A percentile compares a stretch with the other conserved stretches of the same genome.
These are phyloP conservation scores for Etheostoma spectabile DNA, from an alignment of 2,113 vertebrate genomes.

Conservation along the genomic window DNA sequence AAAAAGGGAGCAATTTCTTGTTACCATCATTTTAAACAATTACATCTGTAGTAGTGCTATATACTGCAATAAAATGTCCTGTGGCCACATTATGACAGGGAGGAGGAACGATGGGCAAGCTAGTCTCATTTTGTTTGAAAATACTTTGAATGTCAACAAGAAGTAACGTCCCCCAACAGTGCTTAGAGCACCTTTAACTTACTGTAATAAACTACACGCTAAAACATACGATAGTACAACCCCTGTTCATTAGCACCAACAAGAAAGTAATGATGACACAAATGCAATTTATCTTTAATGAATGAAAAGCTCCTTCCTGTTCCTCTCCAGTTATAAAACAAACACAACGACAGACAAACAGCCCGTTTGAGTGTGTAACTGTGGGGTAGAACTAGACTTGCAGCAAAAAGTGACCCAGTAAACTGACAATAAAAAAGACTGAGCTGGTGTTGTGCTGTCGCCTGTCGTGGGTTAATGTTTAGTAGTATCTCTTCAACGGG, in stretches of 20 bases:
- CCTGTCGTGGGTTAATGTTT: constrained; percentile 45
- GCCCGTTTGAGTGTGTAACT: neutral
- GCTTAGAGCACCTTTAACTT: neutral
- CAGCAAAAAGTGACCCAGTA: neutral
- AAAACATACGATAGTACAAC: neutral
- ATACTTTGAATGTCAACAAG: no score
- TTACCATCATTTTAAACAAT: neutral
- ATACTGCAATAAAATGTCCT: neutral
- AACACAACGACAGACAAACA: neutral
- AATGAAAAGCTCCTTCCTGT: neutral
- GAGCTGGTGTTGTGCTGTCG: neutral
- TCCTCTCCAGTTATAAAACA: neutral
- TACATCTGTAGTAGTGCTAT: neutral
- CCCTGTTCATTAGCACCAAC: neutral
- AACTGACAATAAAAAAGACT: constrained; percentile 3
- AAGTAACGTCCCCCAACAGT: no score
- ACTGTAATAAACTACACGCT: neutral
- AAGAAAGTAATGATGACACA: neutral
- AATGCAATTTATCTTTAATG: neutral
- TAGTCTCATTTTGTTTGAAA: no score
- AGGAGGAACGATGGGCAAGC: no score
- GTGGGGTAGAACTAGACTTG: neutral
- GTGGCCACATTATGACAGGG: neutral
- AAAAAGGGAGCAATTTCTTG: neutral
- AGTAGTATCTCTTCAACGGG: constrained; percentile 13